These are phyloP conservation scores for Drosophila flavopinicola DNA, from an alignment of 2,888 invertebrate genomes.

Conservation along the genomic window DNA sequence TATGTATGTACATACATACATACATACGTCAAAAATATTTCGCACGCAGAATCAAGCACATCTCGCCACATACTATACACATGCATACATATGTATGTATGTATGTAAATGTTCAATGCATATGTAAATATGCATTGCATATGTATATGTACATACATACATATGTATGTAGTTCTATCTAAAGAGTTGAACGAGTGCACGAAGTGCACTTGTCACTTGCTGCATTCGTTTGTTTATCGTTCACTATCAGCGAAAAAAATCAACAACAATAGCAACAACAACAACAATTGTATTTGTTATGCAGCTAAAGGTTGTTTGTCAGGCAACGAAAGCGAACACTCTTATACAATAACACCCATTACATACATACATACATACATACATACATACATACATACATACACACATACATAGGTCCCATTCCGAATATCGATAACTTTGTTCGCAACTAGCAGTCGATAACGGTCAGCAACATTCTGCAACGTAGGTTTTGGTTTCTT, in stretches of 20 bases:
- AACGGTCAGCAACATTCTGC: too few relatives aligned
- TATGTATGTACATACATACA: too few relatives aligned
- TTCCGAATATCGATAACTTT: conserved; percentile 7
- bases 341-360: conserved; percentile 12
- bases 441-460: neutral
- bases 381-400: neutral
- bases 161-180: conserved; percentile 19
- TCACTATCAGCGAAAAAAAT: conserved; percentile 30
- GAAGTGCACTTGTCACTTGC: conserved; percentile 40
- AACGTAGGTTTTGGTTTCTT: too few relatives aligned
- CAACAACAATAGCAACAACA: conserved; percentile 22
- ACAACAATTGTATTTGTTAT: conserved; percentile 29
- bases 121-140: neutral
- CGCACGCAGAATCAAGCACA: conserved; percentile 49
- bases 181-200: conserved; percentile 17
- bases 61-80: conserved; percentile 11
- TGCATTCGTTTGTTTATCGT: conserved; percentile 51
- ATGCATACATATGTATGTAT: neutral
- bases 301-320: conserved; percentile 30
- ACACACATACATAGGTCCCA: neutral
- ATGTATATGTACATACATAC: conserved; percentile 2
- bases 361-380: neutral
- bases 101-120: neutral
- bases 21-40: conserved; percentile 48
- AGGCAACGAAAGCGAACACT: conserved; percentile 20